Conservation (phyloP, 2,113 vertebrate species). For the Siphamia tubifer region DNA sequence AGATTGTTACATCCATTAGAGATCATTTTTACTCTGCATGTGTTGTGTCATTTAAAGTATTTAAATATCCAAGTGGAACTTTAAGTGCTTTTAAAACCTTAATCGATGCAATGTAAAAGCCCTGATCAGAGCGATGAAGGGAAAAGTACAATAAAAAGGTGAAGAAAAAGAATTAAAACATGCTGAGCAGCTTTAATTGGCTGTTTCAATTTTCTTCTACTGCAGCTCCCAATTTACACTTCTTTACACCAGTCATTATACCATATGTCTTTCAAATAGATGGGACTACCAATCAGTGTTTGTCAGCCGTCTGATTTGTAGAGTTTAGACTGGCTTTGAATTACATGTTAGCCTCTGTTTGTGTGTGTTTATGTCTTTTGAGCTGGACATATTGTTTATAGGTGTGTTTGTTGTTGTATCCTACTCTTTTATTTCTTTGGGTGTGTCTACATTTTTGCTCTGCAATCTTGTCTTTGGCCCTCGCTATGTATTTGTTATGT, state of each 20-base stretch:
- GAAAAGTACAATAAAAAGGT: background rate
- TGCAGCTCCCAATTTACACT: background rate
- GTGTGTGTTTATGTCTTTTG: constrained; percentile 55
- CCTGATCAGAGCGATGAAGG: background rate
- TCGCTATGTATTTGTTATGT: constrained; percentile 61
- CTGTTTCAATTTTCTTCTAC: too few species aligned
- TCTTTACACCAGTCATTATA: background rate
- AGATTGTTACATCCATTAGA: too few species aligned
- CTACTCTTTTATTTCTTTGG: constrained; percentile 46
- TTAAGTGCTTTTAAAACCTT: background rate
- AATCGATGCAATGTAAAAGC: background rate
- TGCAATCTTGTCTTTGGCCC: constrained; percentile 40
- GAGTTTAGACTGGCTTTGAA: constrained; percentile 57
- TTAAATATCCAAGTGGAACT: background rate
- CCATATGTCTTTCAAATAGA: background rate
- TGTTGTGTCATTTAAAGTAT: too few species aligned
- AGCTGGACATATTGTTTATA: constrained; percentile 58
- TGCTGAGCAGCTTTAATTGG: background rate
- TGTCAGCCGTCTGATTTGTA: constrained; percentile 35
- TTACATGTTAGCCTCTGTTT: constrained; percentile 52
- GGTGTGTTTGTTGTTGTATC: constrained; percentile 58
- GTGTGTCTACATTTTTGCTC: constrained; percentile 52
- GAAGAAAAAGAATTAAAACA: background rate
- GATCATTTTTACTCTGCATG: background rate
- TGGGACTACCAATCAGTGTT: constrained; percentile 36